These are phyloP conservation scores for Cyrtodaria siliqua DNA, from an alignment of 2,888 invertebrate genomes.

Conservation along the genomic window DNA sequence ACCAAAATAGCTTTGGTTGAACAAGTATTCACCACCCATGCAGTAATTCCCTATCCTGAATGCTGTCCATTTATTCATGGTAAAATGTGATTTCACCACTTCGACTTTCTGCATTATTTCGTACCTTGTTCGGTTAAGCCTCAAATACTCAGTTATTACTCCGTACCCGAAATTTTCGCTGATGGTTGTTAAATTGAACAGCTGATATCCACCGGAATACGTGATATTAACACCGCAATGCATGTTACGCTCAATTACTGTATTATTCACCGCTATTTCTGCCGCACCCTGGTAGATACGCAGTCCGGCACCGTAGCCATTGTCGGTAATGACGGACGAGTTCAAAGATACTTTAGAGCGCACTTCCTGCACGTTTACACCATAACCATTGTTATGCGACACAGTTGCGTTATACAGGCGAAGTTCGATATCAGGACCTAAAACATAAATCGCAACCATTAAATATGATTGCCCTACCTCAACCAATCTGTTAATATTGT, in stretches of 20 bases:
- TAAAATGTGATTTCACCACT: conserved; percentile 94
- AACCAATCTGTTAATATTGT: too few species aligned
- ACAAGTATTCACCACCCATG: conserved; percentile 87
- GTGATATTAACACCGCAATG: conserved; percentile 95
- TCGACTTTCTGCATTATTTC: conserved; percentile 78
- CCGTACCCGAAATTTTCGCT: conserved; percentile 94
- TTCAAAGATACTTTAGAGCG: conserved; percentile 95
- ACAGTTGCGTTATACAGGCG: conserved; percentile 94
- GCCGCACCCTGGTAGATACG: conserved; percentile 96
- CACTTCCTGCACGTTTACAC: conserved; percentile 96
- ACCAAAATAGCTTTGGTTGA: conserved; percentile 97
- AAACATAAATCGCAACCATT: too few species aligned
- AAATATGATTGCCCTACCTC: too few species aligned
- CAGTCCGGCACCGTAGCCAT: conserved; percentile 94
- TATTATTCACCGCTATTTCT: conserved; percentile 96
- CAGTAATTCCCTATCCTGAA: conserved; percentile 97
- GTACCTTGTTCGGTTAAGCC: conserved; percentile 80
- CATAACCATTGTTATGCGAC: conserved; percentile 96
- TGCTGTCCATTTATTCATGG: conserved; percentile 95
- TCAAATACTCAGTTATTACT: conserved; percentile 80
- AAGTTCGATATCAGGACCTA: conserved; percentile 80
- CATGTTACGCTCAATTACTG: conserved; percentile 93
- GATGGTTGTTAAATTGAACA: conserved; percentile 94
- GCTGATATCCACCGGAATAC: conserved; percentile 96
- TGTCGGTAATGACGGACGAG: conserved; percentile 92